A percentile compares a stretch with the other conserved stretches of the same genome.
phyloP scores from a whole-genome alignment of 1,140 invertebrate genomes.

The Penaeus indicus region DNA sequence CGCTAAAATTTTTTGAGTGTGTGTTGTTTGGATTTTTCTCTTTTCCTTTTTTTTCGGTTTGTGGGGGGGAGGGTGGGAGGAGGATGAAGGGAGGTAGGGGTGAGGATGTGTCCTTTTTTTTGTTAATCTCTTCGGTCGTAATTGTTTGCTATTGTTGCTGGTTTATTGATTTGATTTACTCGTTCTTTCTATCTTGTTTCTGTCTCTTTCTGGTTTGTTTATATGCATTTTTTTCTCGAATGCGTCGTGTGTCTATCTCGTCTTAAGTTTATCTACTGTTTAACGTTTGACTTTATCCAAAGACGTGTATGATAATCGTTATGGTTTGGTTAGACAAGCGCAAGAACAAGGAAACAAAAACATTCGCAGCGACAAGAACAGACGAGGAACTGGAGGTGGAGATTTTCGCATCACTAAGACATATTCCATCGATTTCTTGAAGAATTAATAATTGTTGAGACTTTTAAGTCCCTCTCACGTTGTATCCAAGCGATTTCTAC shows the following conservation, averaged over 20 bases:
- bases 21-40: background rate
- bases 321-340: background rate
- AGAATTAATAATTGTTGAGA: slow-evolving; percentile 60
- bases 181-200: too few relatives aligned
- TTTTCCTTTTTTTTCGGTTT: background rate
- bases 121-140: too few relatives aligned
- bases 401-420: background rate
- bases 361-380: background rate
- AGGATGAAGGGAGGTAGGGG: background rate
- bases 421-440: slow-evolving; percentile 49
- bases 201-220: too few relatives aligned
- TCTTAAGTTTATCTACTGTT: too few relatives aligned
- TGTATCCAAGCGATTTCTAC: slow-evolving; percentile 49
- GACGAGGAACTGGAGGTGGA: background rate
- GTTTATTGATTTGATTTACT: too few relatives aligned
- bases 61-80: background rate
- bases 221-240: too few relatives aligned
- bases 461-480: slow-evolving; percentile 33
- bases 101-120: background rate
- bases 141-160: too few relatives aligned
- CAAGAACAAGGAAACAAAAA: background rate
- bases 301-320: too few relatives aligned
- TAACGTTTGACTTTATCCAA: too few relatives aligned
- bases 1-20: background rate
- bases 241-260: too few relatives aligned